Evolutionary conservation across 2,113 vertebrate genomes (phyloP).

Genomic region (Labrus mixtus): DNA sequence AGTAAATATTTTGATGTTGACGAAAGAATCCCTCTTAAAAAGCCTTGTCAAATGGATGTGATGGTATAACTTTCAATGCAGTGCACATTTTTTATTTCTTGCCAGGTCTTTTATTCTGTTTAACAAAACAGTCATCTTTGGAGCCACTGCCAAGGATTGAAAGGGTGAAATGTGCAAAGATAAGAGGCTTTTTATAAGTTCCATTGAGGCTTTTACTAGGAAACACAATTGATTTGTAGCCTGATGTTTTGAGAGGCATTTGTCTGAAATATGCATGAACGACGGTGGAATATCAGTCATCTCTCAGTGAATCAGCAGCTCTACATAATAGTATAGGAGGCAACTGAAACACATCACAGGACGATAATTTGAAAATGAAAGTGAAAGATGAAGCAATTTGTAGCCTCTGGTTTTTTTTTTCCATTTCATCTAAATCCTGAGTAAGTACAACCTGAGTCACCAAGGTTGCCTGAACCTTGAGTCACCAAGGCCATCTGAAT

Average conservation of each 20-base stretch:
- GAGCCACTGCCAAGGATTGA: neutral
- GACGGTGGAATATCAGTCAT: constrained; percentile 12
- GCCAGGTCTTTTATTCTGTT: too few relatives aligned
- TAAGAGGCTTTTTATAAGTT: constrained; percentile 2
- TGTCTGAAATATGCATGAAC: constrained; percentile 21
- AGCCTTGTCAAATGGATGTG: neutral
- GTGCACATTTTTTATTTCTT: neutral
- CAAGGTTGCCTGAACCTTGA: too few relatives aligned
- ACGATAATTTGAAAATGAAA: neutral
- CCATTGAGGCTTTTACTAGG: neutral
- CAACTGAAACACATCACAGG: neutral
- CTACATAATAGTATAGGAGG: constrained; percentile 2
- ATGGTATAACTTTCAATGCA: neutral
- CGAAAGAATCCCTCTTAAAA: neutral
- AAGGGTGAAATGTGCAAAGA: neutral
- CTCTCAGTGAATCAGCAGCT: constrained; percentile 4
- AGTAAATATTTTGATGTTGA: too few relatives aligned
- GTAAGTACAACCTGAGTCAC: neutral
- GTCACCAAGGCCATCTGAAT: too few relatives aligned
- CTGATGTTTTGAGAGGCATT: neutral
- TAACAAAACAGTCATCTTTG: neutral
- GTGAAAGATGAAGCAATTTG: constrained; percentile 1
- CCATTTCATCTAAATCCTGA: neutral
- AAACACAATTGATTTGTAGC: neutral
- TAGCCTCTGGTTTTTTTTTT: neutral